Base-by-base conservation (phyloP, 2,113 vertebrate species). In the Chaenogobius annularis region DNA sequence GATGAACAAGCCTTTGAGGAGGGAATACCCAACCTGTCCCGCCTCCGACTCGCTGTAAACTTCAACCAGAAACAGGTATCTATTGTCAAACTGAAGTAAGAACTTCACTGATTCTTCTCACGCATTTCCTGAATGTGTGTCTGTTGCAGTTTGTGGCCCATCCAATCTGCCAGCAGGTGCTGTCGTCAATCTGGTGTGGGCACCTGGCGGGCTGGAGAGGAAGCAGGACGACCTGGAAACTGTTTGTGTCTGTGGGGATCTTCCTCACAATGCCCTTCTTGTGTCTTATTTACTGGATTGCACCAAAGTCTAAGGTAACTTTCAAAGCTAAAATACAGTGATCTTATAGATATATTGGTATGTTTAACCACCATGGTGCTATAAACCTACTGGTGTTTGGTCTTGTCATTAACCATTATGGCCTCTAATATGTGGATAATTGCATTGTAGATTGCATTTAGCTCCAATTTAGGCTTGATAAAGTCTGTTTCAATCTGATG, bases 141-240 rank as follows among this genome's bases (percentile, higher is more conserved):
- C 65, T 73, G 70, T 65, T 69, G 64, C 46, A 97, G 96, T 97
- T 97, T 84, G 95, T 96, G 82, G 95, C 95, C 0, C 95, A 96
- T 54, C 95, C 95, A 15, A 96, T 96, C 86, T 96, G 96, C 85
- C 96, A 97, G 86, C 96, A 97, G 89, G 96, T 97, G 37, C 91
- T 97, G 46, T 96, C 96, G 1, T 97, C 95, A 15, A 95, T 97
- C 89, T 97, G 95, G 96, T 95, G 94, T 63, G 95, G 95, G 40
- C 94, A 89, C 68, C 87, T 97, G 64, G 86, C 93, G 0, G 94
- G 96, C 23, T 97, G 96, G 96, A 88, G 93, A 71, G 96, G 95
- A 75, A 97, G 95, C 85, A 91, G 89, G 74, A 96, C 90, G 0
- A 74, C 87, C 76, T 96, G 95, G 94, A 96, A 97, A 85, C 83